Evolutionary conservation across 2,888 invertebrate genomes (phyloP).

Genomic region (Drosophila nigricruria): DNA sequence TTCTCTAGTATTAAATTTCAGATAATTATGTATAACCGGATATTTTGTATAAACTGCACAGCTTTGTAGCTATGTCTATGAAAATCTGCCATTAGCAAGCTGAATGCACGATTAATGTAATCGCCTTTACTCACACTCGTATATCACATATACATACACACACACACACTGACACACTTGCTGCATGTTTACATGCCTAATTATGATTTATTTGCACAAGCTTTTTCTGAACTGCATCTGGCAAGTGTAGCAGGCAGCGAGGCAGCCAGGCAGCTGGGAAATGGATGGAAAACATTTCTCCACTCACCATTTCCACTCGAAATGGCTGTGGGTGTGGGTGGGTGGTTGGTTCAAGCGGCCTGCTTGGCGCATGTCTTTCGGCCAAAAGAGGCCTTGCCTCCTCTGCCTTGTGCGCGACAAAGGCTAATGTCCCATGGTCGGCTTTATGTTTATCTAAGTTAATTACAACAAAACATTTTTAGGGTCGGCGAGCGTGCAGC

Average conservation of each 20-base stretch:
- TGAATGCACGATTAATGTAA: slow-evolving; percentile 57
- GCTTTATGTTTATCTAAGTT: slow-evolving; percentile 78
- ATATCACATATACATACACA: not conserved
- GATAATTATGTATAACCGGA: not conserved
- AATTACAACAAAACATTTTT: slow-evolving; percentile 80
- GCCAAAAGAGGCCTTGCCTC: slow-evolving; percentile 23
- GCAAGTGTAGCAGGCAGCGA: slow-evolving; percentile 28
- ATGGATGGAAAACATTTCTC: slow-evolving; percentile 1
- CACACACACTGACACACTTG: not conserved
- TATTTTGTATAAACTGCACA: too few species aligned
- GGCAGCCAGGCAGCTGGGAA: slow-evolving; percentile 27
- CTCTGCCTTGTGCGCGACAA: slow-evolving; percentile 26
- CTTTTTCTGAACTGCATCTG: slow-evolving; percentile 59
- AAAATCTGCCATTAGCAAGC: slow-evolving; percentile 21
- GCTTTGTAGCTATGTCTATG: not conserved
- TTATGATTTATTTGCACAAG: slow-evolving; percentile 76
- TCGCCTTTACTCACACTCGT: slow-evolving; percentile 41
- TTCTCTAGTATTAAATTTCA: not conserved
- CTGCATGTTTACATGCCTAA: slow-evolving; percentile 65
- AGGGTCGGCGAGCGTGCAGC: slow-evolving; percentile 62
- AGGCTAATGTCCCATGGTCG: slow-evolving; percentile 60
- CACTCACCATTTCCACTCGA: slow-evolving; percentile 5
- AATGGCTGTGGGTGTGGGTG: slow-evolving; percentile 18
- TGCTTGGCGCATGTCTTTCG: slow-evolving; percentile 32
- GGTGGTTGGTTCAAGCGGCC: slow-evolving; percentile 17